Percentiles rank a stretch among this genome's conserved stretches.
Evolutionary conservation across 2,797 vertebrate species (phyloP).

Genomic region (Esox masquinongy): DNA sequence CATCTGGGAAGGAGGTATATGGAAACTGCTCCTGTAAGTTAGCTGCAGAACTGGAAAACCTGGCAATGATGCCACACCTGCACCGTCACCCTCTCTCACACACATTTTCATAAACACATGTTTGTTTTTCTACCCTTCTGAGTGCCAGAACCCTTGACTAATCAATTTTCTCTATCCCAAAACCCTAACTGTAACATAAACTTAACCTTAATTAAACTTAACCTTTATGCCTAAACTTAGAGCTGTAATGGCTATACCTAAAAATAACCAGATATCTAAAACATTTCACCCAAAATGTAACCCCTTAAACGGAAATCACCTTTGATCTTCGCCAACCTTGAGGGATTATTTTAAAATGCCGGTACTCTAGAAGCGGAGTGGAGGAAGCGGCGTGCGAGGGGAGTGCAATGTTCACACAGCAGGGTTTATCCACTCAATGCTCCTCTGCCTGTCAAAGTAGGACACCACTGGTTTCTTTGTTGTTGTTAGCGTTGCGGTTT

Average conservation of each 20-base stretch:
- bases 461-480: not conserved
- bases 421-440: not conserved
- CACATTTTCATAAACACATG: not conserved
- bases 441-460: not conserved
- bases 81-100: not conserved
- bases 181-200: too few species aligned
- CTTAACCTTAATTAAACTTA: too few species aligned
- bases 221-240: too few species aligned
- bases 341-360: not conserved
- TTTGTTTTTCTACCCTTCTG: too few species aligned
- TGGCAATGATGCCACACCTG: not conserved
- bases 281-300: too few species aligned
- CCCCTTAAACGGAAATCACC: not conserved
- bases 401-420: not conserved
- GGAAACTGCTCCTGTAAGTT: not conserved
- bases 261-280: too few species aligned
- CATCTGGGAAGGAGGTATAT: not conserved
- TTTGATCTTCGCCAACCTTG: not conserved
- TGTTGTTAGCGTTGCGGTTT: not conserved
- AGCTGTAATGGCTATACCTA: too few species aligned
- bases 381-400: not conserved
- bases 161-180: too few species aligned
- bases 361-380: not conserved
- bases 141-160: too few species aligned
- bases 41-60: too few species aligned